Evolutionary conservation across 2,888 invertebrate species (phyloP), one percentile per base, ranked within the genome.

Genomic region (Xanthorhoe designata): DNA sequence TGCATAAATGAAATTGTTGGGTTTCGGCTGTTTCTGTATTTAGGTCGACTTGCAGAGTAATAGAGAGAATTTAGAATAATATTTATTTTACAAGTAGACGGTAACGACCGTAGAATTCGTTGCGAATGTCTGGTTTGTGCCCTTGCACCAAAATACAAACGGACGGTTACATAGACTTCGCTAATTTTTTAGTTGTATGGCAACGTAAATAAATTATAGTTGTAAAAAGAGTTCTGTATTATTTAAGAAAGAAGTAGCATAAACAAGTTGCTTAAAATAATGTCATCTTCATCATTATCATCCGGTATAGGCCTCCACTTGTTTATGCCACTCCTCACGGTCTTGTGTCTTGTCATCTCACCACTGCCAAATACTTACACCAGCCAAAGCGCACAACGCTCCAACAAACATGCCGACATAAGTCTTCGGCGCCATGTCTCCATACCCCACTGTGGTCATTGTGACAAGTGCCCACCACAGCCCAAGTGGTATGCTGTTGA

Each of bases 381-480:
- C 99, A 83, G 99, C 98, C 76, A 99, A 95, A 71, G 99, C 99
- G 92, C 99, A 99, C 56, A 99, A 95, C 15, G 99, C 98, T 76
- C 99, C 99, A 75, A 99, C 99, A 87, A 99, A 98, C 99, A 99
- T 99, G 75, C 99, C 99, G 73, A 98, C 97, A 89, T 99, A 99
- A 51, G 99, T 99, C 91, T 99, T 99, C 70, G 99, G 99, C 77
- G 97, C 98, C 98, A 99, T 99, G 91, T 99, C 99, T 66, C 99
- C 99, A 89, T 99, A 99, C 52, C 99, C 99, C 66, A 99, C 99
- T 0, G 98, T 98, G 77, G 99, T 99, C 99, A 99, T 99, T 76
- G 99, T 99, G 75, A 99, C 99, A 91, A 99, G 95, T 53, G 99
- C 99, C 99, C 99, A 99, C 99, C 99, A 99, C 74, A 99, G 94